Evolutionary conservation across 2,797 vertebrate genomes (phyloP).

Genomic region (Sebastiscus albofasciatus): DNA sequence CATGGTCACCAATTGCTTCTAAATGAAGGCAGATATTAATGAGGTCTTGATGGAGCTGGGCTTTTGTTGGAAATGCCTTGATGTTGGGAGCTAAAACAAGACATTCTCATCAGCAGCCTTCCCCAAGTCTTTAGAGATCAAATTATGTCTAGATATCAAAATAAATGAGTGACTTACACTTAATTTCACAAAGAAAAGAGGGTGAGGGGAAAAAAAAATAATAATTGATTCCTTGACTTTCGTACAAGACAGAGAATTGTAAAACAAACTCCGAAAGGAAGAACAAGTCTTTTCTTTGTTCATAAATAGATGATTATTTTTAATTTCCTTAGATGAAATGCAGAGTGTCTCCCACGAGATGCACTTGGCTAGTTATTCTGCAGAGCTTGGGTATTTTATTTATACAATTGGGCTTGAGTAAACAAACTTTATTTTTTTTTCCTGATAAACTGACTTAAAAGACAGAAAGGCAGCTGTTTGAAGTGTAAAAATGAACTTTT

Average conservation of each 20-base stretch:
- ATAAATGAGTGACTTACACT: slow-evolving; percentile 71
- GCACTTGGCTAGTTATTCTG: slow-evolving; percentile 66
- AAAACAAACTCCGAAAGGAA: slow-evolving; percentile 62
- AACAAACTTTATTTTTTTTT: slow-evolving; percentile 59
- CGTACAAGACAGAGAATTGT: slow-evolving; percentile 65
- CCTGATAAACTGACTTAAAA: slow-evolving; percentile 58
- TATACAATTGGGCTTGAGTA: slow-evolving; percentile 64
- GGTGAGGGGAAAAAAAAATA: slow-evolving; percentile 15
- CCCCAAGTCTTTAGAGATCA: slow-evolving; percentile 77
- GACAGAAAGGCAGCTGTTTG: slow-evolving; percentile 64
- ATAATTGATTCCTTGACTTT: slow-evolving; percentile 74
- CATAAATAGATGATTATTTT: slow-evolving; percentile 84
- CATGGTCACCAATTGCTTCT: slow-evolving; percentile 58
- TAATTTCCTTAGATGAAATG: slow-evolving; percentile 84
- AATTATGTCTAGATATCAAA: slow-evolving; percentile 76
- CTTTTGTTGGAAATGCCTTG: slow-evolving; percentile 66
- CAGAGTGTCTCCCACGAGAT: slow-evolving; percentile 73
- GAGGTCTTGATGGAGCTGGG: slow-evolving; percentile 67
- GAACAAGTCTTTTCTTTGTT: slow-evolving; percentile 74
- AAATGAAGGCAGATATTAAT: slow-evolving; percentile 72
- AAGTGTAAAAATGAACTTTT: slow-evolving; percentile 56
- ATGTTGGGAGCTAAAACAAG: slow-evolving; percentile 69
- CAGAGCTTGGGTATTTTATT: slow-evolving; percentile 70
- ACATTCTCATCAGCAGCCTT: slow-evolving; percentile 64
- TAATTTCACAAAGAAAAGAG: slow-evolving; percentile 69